Base-by-base conservation (phyloP, 2,113 vertebrate species). In the Cheilinus undulatus region DNA sequence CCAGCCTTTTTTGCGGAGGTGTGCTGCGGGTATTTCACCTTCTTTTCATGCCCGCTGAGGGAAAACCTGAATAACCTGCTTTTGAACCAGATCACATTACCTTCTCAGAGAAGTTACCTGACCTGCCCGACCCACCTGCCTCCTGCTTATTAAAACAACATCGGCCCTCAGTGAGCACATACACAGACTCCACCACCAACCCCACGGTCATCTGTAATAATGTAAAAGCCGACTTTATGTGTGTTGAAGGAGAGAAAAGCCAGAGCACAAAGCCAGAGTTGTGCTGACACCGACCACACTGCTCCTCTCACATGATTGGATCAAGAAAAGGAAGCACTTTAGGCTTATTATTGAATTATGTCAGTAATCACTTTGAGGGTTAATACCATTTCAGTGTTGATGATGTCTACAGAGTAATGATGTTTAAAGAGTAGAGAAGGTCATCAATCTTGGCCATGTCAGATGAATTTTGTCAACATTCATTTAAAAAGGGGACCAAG, bases 1-100 rank as follows among this genome's bases (percentile, higher is more conserved):
- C 49, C 73, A 28, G 58, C 66, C 66, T 0, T 62, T 45, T 77
- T 61, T 74, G 40, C 48, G 7, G 24, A 58, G 24, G 62, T 65
- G 52, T 78, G 51, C 27, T 60, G 50, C 30, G 4, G 65, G n/a
- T 67, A 63, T 45, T 38, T 57, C 20, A 24, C 4, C 45, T 38
- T 57, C 54, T 24, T 57, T 24, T 57, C 54, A 7, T 53, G n/a
- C 13, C 0, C 4, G 34, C 5, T 9, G 27, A 56, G 48, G 27
- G 61, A 75, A 42, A 88, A 89, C 89, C 62, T 75, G 89, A 79
- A 82, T 17, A 73, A 87, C 89, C 58, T 51, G 89, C 78, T 87
- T 63, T 42, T 14, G 20, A 17, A 56, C n/a, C 22, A 22, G 66
- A 79, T 90, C 56, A 19, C 26, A 63, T 86, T 68, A 65, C 80